Evolutionary conservation across 1,140 invertebrate genomes (phyloP).

Genomic region (Frieseomelitta varia): DNA sequence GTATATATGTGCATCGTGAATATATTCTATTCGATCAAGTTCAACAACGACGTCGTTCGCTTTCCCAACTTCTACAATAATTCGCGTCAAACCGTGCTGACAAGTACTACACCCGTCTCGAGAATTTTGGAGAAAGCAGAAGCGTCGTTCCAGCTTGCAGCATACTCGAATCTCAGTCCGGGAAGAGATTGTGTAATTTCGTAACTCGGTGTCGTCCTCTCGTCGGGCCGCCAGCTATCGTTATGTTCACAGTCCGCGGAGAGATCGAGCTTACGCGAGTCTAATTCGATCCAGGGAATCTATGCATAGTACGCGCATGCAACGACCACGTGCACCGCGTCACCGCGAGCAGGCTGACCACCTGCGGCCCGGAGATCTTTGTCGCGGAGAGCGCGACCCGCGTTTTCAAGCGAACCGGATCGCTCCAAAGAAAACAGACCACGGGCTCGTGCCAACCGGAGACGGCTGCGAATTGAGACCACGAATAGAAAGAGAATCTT

Average conservation of each 20-base stretch:
- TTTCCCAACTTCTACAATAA: no score
- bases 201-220: no score
- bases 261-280: slow-evolving; percentile 49
- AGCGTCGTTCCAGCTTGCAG: no score
- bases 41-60: no score
- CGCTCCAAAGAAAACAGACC: slow-evolving; percentile 65
- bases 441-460: slow-evolving; percentile 57
- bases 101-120: no score
- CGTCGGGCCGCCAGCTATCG: neutral
- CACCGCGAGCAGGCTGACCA: slow-evolving; percentile 43
- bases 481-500: slow-evolving; percentile 51
- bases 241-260: neutral
- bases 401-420: slow-evolving; percentile 20
- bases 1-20: no score
- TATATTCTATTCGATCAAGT: no score
- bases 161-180: no score
- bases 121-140: no score
- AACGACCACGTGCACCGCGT: slow-evolving; percentile 54
- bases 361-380: slow-evolving; percentile 62
- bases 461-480: slow-evolving; percentile 13
- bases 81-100: no score
- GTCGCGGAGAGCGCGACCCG: slow-evolving; percentile 46
- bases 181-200: no score
- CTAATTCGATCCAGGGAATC: slow-evolving; percentile 51
- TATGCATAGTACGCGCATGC: slow-evolving; percentile 34